Evolutionary conservation across 2,113 vertebrate species (phyloP).

Genomic region (Polypterus senegalus): DNA sequence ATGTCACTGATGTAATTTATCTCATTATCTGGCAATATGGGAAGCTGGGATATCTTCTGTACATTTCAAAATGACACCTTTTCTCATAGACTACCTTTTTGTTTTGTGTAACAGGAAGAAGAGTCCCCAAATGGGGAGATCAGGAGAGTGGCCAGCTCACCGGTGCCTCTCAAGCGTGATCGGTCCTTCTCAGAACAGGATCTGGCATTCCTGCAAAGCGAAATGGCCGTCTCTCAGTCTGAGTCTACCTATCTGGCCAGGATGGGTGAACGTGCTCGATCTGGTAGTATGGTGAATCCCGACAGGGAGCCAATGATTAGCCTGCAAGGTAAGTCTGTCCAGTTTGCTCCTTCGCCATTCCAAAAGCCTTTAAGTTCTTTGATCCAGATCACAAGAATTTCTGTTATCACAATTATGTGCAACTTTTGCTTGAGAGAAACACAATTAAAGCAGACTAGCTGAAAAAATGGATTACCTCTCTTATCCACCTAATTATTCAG

Average conservation of each 20-base stretch:
- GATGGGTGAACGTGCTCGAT: slow-evolving; percentile 48
- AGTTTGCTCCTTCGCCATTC: too few species aligned
- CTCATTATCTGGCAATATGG: too few species aligned
- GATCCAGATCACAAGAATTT: too few species aligned
- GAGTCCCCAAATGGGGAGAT: slow-evolving; percentile 62
- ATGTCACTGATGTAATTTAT: too few species aligned
- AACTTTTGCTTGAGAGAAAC: too few species aligned
- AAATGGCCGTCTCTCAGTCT: slow-evolving; percentile 33
- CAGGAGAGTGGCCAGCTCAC: slow-evolving; percentile 34
- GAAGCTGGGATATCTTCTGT: too few species aligned
- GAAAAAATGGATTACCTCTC: too few species aligned
- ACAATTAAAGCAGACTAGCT: too few species aligned
- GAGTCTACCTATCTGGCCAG: slow-evolving; percentile 7
- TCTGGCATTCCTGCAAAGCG: slow-evolving; percentile 61
- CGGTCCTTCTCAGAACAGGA: slow-evolving; percentile 90
- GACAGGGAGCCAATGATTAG: slow-evolving; percentile 16
- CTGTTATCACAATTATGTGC: too few species aligned
- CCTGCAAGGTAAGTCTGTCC: slow-evolving; percentile 37
- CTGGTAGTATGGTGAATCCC: slow-evolving; percentile 41
- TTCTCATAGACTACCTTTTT: not conserved
- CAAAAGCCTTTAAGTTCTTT: too few species aligned
- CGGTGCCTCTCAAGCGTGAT: slow-evolving; percentile 64
- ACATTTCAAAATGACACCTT: too few species aligned
- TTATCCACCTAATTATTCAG: too few species aligned
- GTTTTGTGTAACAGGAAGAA: slow-evolving; percentile 61